Base-by-base conservation (phyloP, 2,888 invertebrate species). In the Perdita meconis region DNA sequence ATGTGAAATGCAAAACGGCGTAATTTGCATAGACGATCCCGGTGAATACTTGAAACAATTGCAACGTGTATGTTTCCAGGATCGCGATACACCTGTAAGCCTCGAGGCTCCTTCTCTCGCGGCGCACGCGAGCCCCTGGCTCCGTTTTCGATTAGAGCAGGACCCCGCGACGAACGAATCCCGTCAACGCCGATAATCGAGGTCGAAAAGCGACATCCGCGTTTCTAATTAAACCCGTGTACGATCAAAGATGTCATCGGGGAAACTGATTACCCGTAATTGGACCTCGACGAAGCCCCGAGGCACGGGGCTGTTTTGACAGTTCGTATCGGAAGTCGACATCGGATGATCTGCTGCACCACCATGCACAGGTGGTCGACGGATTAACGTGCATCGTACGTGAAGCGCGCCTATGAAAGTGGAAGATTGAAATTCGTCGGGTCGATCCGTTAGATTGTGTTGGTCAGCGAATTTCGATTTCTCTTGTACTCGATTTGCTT, bases 231-330 rank as follows among this genome's bases (percentile, higher is more conserved):
- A 86, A 86, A 90, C 42, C 85, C 86, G 65, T 87, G 89, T 71
- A 87, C 85, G 56, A 87, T 88, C 73, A 88, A 90, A 70, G 86
- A 90, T 67, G 87, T 89, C 76, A 88, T 87, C 83, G 85, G 80
- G 50, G 82, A 81, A 83, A 88, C 88, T 87, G 89, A 88, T 81
- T 87, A 84, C 70, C 68, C 66, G 80, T 86, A 88, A 86, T 84
- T 85, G 81, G 80, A 68, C 42, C 70, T 76, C 51, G 64, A 74
- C 75, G 68, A 36, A 66, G 68, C 50, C 64, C 26, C 22, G 36
- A 42, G 75, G 50, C 61, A 53, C 24, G 51, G 60, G 74, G 19
- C 67, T 69, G 74, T 82, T 72, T 75, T 65, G 77, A 80, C 81
- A 78, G 75, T 53, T 76, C 66, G 74, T 80, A 83, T 73, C 80